These are phyloP conservation scores for Synodontis membranacea DNA, from an alignment of 2,113 vertebrate genomes.

Conservation along the genomic window DNA sequence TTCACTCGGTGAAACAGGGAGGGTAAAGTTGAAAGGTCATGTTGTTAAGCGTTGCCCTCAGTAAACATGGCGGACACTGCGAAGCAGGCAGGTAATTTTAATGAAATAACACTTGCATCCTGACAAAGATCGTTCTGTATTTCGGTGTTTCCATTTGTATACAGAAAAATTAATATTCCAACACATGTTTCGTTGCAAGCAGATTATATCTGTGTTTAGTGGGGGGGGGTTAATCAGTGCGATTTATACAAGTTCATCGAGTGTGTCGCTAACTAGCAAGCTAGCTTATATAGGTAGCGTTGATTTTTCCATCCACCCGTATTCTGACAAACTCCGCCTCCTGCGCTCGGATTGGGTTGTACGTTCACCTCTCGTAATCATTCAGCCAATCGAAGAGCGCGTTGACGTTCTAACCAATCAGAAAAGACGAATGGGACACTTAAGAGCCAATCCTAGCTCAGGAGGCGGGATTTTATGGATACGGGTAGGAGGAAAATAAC, in stretches of 20 bases:
- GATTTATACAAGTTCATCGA: constrained; percentile 7
- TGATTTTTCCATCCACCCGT: neutral
- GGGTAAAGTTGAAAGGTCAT: constrained; percentile 59
- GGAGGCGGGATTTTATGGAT: neutral
- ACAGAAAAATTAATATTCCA: neutral
- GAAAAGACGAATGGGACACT: neutral
- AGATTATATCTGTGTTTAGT: neutral
- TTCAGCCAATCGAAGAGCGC: neutral
- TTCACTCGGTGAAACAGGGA: neutral
- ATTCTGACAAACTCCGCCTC: neutral
- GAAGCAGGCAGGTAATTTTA: constrained; percentile 62
- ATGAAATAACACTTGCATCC: constrained; percentile 2
- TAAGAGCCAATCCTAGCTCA: neutral
- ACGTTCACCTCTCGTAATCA: neutral
- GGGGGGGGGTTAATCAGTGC: neutral
- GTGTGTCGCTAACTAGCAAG: neutral
- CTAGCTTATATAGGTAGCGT: neutral
- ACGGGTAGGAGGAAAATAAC: neutral
- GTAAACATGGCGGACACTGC: constrained; percentile 82
- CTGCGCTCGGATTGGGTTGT: neutral
- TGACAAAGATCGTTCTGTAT: neutral
- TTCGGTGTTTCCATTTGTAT: neutral
- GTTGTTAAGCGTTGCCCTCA: constrained; percentile 43
- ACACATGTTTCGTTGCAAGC: neutral
- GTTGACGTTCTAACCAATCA: neutral